A percentile compares a stretch with the other conserved stretches of the same genome.
These are phyloP conservation scores for Maniola jurtina DNA, from an alignment of 1,140 invertebrate genomes.

Conservation along the genomic window DNA sequence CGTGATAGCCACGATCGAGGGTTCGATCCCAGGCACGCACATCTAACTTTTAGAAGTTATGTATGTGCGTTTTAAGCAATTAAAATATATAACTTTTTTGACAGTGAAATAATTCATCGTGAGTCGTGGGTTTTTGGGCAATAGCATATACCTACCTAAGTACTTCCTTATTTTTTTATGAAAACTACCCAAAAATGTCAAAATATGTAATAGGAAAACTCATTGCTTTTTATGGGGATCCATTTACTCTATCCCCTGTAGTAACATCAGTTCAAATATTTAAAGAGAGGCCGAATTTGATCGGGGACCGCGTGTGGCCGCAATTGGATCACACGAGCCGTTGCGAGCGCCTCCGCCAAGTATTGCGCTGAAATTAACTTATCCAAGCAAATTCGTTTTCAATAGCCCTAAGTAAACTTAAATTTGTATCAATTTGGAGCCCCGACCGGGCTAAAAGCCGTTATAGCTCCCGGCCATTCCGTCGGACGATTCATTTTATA, in stretches of 20 bases:
- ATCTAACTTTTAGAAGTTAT: too few species aligned
- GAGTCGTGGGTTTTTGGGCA: too few species aligned
- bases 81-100: too few species aligned
- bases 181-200: not conserved
- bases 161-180: too few species aligned
- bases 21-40: too few species aligned
- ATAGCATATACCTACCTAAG: too few species aligned
- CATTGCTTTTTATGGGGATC: conserved; percentile 16
- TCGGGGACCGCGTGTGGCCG: conserved; percentile 46
- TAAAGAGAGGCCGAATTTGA: conserved; percentile 66
- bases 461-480: conserved; percentile 16
- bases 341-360: conserved; percentile 41
- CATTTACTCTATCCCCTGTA: conserved; percentile 31
- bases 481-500: not conserved
- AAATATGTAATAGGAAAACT: not conserved
- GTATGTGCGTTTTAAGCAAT: too few species aligned
- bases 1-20: too few species aligned
- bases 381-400: conserved; percentile 67
- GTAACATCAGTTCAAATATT: conserved; percentile 64
- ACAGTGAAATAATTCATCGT: too few species aligned
- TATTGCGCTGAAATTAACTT: conserved; percentile 69
- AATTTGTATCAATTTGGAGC: conserved; percentile 55
- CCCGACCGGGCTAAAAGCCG: conserved; percentile 19
- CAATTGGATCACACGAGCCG: conserved; percentile 75
- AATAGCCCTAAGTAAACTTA: conserved; percentile 63